These are phyloP conservation scores for Perizoma affinitatum DNA, from an alignment of 2,888 invertebrate genomes.

Conservation along the genomic window DNA sequence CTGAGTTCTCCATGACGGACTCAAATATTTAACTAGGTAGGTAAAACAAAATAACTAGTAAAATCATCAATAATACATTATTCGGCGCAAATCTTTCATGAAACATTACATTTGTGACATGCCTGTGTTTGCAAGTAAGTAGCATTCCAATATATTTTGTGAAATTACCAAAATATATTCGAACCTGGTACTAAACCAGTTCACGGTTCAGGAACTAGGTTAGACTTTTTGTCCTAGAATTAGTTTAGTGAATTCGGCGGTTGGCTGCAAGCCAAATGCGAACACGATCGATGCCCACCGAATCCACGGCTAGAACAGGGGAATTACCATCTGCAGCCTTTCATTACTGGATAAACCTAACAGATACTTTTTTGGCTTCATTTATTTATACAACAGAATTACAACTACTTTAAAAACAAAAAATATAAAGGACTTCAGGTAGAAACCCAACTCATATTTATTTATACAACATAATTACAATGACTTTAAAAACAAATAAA, in stretches of 20 bases:
- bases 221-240: slow-evolving; percentile 27
- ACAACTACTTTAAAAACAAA: no score
- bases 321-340: background rate
- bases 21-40: no score
- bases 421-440: no score
- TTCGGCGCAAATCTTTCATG: background rate
- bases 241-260: slow-evolving; percentile 14
- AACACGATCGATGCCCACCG: slow-evolving; percentile 17
- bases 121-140: background rate
- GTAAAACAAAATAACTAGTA: no score
- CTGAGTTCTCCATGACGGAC: no score
- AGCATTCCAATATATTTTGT: background rate
- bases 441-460: no score
- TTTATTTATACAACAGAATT: no score
- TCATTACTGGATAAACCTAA: no score
- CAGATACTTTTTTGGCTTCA: no score
- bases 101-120: background rate
- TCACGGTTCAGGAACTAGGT: slow-evolving; percentile 20
- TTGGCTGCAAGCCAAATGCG: slow-evolving; percentile 24
- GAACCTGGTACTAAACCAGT: slow-evolving; percentile 9
- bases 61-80: no score
- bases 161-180: background rate
- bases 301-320: background rate
- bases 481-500: no score
- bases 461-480: no score